Evolutionary conservation across 37 sponge, comb jelly and placozoan genomes (phyloP).

Genomic region (Ephydatia muelleri): DNA sequence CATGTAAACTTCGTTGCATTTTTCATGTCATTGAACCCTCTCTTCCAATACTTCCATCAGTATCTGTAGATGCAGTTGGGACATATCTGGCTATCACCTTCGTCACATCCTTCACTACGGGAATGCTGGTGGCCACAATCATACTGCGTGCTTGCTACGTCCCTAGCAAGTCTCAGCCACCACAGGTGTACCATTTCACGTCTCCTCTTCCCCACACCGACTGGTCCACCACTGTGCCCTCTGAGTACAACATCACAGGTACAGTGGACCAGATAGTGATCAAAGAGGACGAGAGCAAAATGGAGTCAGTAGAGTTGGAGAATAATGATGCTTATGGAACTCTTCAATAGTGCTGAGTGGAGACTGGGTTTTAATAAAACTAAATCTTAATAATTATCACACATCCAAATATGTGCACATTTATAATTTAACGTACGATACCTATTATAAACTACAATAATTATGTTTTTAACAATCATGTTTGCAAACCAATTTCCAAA

Average conservation of each 20-base stretch:
- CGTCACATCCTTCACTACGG: neutral
- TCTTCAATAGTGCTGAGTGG: neutral
- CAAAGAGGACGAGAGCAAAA: too few species aligned
- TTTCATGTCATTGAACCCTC: too few species aligned
- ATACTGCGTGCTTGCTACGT: neutral
- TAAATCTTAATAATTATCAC: too few species aligned
- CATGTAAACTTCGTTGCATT: too few species aligned
- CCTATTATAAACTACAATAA: too few species aligned
- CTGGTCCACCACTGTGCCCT: neutral
- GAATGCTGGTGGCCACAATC: neutral
- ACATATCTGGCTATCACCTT: neutral
- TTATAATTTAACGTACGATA: too few species aligned
- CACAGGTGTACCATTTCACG: neutral
- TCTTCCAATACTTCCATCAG: too few species aligned
- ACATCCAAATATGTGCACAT: too few species aligned
- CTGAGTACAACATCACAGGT: neutral
- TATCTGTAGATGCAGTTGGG: neutral
- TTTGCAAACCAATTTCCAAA: too few species aligned
- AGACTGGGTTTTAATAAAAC: too few species aligned
- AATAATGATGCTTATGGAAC: neutral
- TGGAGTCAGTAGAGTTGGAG: neutral
- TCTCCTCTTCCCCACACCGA: neutral
- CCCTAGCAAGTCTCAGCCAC: neutral
- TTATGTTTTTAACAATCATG: too few species aligned
- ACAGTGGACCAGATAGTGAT: neutral